Evolutionary conservation across 2,797 vertebrate species (phyloP), one percentile per base, ranked within the genome.

Genomic region (Schizopygopsis pylzovi): DNA sequence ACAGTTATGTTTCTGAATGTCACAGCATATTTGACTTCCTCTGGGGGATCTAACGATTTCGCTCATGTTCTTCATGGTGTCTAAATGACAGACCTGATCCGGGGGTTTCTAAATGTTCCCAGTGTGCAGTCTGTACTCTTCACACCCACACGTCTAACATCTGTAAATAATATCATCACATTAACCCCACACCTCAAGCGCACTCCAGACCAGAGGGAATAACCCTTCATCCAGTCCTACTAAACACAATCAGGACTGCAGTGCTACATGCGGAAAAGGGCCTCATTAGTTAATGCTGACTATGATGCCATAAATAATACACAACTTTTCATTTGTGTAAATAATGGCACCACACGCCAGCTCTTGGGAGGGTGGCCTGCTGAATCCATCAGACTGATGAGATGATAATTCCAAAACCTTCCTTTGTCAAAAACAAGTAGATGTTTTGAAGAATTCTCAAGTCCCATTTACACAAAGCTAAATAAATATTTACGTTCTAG

Each of bases 211-310:
- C 72, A 28, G 28, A 52, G 80, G 59, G 33, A 77, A 76, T 25
- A 39, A 52, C 15, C 41, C 49, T 28, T 76, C 43, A 39, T 12
- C 22, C 72, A 33, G 13, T 13, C 12, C 13, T 8, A 7, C 68
- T 10, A 52, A 77, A 39, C 68, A 47, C 68, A 59, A 3, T 63
- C 81, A 39, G 7, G 25, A 47, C 25, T 37, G 70, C 71, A 39
- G 56, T 84, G 43, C 0, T 39, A 90, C 89, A 90, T 87, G 87
- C 85, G 45, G 91, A 91, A 92, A 90, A 93, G 45, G 22, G 49
- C 75, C 90, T 94, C 92, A 91, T 95, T 94, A 93, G 91, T 90
- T 92, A 92, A 92, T 92, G 93, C 92, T 91, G 90, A 92, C 90
- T 89, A 77, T 45, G 86, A 90, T 16, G 88, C 89, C 89, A 90